Base-by-base conservation (phyloP, 2,113 vertebrate genomes). In the Psittacula cyanocephala region DNA sequence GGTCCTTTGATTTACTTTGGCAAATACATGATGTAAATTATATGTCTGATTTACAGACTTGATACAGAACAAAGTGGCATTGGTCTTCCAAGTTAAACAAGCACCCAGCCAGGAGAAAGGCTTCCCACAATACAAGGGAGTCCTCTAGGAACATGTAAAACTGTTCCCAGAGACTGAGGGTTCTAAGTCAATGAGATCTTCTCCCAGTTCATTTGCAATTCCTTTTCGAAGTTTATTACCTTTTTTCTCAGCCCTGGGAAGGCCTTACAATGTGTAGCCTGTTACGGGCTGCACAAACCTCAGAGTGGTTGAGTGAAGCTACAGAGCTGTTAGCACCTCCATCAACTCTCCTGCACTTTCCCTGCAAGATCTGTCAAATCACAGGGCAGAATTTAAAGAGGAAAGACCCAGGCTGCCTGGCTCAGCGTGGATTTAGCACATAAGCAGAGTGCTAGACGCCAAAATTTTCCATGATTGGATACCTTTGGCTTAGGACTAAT, bases 71-170 rank as follows among this genome's bases (percentile, higher is more conserved):
- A 81, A 92, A 89, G 72, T 59, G n/a, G 31, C 33, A 46, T 77
- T 74, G 31, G 23, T 13, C 27, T 81, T 95, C 89, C 85, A 93
- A 96, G 71, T 67, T 68, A 94, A 95, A 88, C 70, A 95, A 88
- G 27, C 14, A 29, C 18, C 43, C 47, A 75, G 64, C 46, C 94
- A 90, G 63, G 27, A 86, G 55, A 86, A 95, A 78, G 46, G 39
- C 29, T 88, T 89, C 52, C 50, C 53, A 77, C 18, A 88, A 44
- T 43, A 52, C 91, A 63, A 83, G 37, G 13, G 41, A 77, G 28
- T 43, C 44, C 59, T 77, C 29, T 17, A 39, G n/a, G n/a, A 69
- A 59, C 83, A 33, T 16, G 13, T 46, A 49, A 76, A 94, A 41
- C 8, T 62, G 13, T 46, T 69, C 43, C 43, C 37, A 70, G 53